Evolutionary conservation across 2,797 vertebrate genomes (phyloP), one percentile per base, ranked within the genome.

Genomic region (Crenuchus spilurus): DNA sequence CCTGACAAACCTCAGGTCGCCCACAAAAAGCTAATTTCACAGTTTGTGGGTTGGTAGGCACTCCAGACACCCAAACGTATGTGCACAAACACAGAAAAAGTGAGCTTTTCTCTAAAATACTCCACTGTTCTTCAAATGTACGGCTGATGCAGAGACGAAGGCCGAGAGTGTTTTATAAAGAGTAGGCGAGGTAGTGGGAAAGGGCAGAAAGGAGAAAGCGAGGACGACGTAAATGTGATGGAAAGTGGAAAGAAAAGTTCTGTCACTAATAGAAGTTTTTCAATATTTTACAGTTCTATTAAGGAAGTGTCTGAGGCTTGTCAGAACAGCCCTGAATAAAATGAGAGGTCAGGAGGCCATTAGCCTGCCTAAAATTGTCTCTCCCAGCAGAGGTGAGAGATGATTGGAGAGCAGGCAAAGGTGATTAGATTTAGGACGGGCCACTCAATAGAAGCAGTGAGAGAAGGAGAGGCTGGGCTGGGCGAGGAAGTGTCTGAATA

Each of bases 321-420:
- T 71, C 64, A 54, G 42, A 9, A 2, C 22, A 44, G 62, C 62
- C 24, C n/a, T 72, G 72, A 1, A 70, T 61, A 78, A 80, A 0
- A 65, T 13, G 57, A 81, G 72, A 60, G 74, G 67, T 84, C 75
- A 69, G 55, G 7, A 37, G 51, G 75, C 37, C 64, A 82, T 82
- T 76, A 76, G 77, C 58, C 42, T 41, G 60, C 51, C 57, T 14
- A 67, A 48, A 48, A 58, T 51, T 69, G 7, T 37, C 30, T 60
- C 58, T 13, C 57, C 49, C 31, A 55, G 35, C 35, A 74, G 69
- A 77, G 48, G 68, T 70, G 55, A 64, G 60, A 55, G 49, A 48
- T 20, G 20, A 71, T 61, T 72, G 63, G 68, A 37, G 33, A 58
- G 55, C 13, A 20, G 8, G 3, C 24, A 24, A 31, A 60, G 33